These are phyloP conservation scores for Mesochorus sp. DNA, from an alignment of 2,888 invertebrate species.

Conservation along the genomic window DNA sequence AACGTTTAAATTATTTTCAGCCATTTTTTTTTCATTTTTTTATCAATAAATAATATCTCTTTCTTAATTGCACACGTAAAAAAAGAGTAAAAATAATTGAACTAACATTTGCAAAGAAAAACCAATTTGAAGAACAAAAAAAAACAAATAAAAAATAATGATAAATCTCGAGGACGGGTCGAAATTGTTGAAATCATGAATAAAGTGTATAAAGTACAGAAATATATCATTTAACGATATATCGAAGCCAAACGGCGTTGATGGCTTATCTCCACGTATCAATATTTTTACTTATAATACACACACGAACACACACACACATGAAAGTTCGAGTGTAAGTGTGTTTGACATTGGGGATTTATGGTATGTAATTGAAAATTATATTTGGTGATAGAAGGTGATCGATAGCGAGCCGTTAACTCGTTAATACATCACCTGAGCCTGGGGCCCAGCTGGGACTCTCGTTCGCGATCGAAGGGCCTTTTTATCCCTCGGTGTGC, in stretches of 20 bases:
- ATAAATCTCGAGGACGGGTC: neutral
- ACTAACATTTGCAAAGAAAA: neutral
- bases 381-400: slow-evolving; percentile 78
- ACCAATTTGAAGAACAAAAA: too few relatives aligned
- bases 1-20: too few relatives aligned
- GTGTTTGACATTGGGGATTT: slow-evolving; percentile 66
- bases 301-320: slow-evolving; percentile 28
- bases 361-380: slow-evolving; percentile 79
- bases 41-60: too few relatives aligned
- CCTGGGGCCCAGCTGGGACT: slow-evolving; percentile 52
- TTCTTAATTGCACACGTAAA: too few relatives aligned
- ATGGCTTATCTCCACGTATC: slow-evolving; percentile 39
- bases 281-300: too few relatives aligned
- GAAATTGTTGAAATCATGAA: neutral
- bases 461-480: slow-evolving; percentile 36
- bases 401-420: slow-evolving; percentile 79
- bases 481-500: slow-evolving; percentile 8
- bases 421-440: slow-evolving; percentile 78
- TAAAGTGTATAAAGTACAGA: neutral
- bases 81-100: too few relatives aligned
- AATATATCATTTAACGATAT: slow-evolving; percentile 3
- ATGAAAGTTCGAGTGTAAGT: slow-evolving; percentile 41
- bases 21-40: too few relatives aligned
- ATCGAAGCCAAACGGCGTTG: slow-evolving; percentile 22
- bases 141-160: too few relatives aligned